Evolutionary conservation across 2,113 vertebrate species (phyloP).

Genomic region (Coptodon rendalli): DNA sequence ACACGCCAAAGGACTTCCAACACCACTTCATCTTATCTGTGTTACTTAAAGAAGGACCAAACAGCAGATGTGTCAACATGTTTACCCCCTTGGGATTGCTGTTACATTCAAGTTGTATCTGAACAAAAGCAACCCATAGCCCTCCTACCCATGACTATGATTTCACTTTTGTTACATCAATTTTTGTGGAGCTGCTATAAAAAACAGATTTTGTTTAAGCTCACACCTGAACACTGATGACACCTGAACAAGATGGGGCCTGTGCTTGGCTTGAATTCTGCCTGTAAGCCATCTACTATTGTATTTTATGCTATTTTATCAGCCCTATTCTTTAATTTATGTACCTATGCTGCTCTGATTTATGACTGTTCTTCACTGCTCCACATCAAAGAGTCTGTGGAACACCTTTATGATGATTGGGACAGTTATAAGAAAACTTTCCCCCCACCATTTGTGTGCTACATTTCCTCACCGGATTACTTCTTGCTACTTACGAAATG

Average conservation of each 20-base stretch:
- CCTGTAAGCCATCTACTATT: neutral
- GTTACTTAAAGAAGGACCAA: neutral
- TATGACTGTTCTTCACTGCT: neutral
- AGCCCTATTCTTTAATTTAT: neutral
- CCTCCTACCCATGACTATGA: neutral
- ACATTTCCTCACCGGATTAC: neutral
- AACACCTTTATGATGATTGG: neutral
- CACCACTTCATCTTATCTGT: neutral
- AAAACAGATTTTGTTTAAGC: neutral
- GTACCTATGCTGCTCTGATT: neutral
- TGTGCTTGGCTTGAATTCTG: neutral
- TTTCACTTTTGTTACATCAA: neutral
- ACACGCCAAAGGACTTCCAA: neutral
- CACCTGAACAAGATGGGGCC: neutral
- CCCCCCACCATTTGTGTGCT: neutral
- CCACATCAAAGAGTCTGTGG: neutral
- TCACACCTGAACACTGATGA: neutral
- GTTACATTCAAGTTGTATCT: neutral
- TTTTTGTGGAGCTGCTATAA: neutral
- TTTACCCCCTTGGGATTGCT: neutral
- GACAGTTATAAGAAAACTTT: neutral
- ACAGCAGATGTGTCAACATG: neutral
- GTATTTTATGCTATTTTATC: neutral
- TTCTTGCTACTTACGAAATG: neutral
- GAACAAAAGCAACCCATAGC: neutral